Evolutionary conservation across 2,888 invertebrate species (phyloP).

Genomic region (Bembecia ichneumoniformis): DNA sequence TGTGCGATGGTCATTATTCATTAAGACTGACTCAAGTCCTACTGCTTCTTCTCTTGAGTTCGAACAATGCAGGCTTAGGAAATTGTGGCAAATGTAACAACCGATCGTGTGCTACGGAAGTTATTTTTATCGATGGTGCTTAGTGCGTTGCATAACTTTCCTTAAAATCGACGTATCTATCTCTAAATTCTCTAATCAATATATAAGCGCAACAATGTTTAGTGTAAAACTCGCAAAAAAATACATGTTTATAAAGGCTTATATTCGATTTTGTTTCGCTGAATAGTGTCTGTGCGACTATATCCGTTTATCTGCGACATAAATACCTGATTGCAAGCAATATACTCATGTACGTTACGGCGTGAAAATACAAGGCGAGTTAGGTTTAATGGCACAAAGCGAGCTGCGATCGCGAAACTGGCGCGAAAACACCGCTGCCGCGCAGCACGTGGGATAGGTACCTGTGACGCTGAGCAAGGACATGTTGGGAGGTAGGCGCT

Average conservation of each 20-base stretch:
- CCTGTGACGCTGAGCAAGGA: slow-evolving; percentile 73
- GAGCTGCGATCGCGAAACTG: slow-evolving; percentile 15
- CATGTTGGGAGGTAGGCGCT: slow-evolving; percentile 59
- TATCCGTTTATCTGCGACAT: slow-evolving; percentile 10
- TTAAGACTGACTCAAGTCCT: neutral
- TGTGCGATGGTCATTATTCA: neutral
- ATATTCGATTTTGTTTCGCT: neutral
- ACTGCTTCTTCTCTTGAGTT: no score
- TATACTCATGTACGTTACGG: slow-evolving; percentile 42
- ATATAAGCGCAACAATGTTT: neutral
- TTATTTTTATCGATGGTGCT: no score
- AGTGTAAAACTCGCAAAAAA: no score
- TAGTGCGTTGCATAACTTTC: no score
- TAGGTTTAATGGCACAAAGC: slow-evolving; percentile 33
- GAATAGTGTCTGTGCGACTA: no score
- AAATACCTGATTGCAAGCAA: slow-evolving; percentile 31
- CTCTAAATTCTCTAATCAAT: no score
- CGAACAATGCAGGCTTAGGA: no score
- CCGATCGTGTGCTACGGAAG: no score
- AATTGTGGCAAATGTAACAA: no score
- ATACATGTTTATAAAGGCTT: no score
- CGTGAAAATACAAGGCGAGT: slow-evolving; percentile 37
- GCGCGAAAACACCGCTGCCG: slow-evolving; percentile 28
- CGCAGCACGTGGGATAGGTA: slow-evolving; percentile 12
- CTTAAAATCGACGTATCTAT: no score